Evolutionary conservation across 2,797 vertebrate species (phyloP).

Genomic region (Artibeus jamaicensis): DNA sequence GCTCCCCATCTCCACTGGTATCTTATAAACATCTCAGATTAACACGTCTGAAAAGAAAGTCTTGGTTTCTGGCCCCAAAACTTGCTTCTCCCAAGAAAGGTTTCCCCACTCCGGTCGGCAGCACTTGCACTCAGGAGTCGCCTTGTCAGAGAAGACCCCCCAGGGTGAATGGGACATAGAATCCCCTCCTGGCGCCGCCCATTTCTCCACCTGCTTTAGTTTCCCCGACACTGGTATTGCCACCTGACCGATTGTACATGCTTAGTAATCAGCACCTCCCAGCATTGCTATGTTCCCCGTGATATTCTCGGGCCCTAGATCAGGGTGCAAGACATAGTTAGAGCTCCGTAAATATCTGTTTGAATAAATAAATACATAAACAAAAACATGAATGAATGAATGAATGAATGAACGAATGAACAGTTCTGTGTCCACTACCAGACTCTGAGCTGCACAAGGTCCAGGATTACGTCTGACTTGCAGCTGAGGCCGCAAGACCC

Average conservation of each 20-base stretch:
- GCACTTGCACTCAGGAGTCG: neutral
- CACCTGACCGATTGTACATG: too few relatives aligned
- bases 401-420: neutral
- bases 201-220: fast-evolving
- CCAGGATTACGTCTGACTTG: neutral
- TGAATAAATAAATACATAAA: neutral
- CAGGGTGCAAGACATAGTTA: neutral
- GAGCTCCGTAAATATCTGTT: neutral
- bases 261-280: neutral
- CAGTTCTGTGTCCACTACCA: neutral
- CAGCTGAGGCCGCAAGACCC: neutral
- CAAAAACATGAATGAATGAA: neutral
- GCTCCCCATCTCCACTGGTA: neutral
- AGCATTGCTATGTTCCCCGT: neutral
- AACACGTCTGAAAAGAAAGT: neutral
- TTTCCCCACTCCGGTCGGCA: neutral
- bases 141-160: neutral
- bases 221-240: neutral
- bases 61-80: neutral
- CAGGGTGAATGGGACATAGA: fast-evolving
- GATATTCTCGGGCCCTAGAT: neutral
- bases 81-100: neutral
- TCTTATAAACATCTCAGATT: neutral
- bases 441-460: neutral
- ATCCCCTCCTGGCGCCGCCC: too few relatives aligned